Evolutionary conservation across 2,888 invertebrate species (phyloP), one percentile per base, ranked within the genome.

Genomic region (Amphipoea lucens): DNA sequence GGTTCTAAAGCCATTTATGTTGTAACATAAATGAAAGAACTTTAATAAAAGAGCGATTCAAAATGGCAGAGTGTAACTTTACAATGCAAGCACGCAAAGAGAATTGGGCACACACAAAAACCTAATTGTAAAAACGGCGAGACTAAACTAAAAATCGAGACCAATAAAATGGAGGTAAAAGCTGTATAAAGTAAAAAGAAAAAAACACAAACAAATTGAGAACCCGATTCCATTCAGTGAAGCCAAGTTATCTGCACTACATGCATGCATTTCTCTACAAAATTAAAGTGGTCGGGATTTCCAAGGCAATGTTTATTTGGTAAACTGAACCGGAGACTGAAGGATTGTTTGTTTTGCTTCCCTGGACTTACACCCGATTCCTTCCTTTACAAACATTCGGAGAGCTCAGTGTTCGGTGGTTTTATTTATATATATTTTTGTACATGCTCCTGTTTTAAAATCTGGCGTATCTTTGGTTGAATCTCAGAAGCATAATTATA

Each of bases 221-320:
- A 72, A 76, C 23, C 40, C 42, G 65, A 76, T 78, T 71, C 54
- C 67, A 68, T 82, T 69, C 68, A 76, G 63, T 62, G 48, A 7
- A 68, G 7, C 62, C 20, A 60, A 73, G 48, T 29, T 81, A 78
- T 81, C 63, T 78, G 60, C 51, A 78, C 6, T 71, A n/a, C 54
- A 69, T 79, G 71, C 68, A 76, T 76, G 71, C 65, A 85, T 79
- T 84, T 67, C 40, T 69, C 68, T 48, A 71, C 78, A 51, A 72
- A 74, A 85, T 85, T 74, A 72, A 85, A 85, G 76, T 79, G 74
- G 74, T 62, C 36, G 17, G 5, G n/a, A 36, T n/a, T 73, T 74
- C n/a, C 23, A 78, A 67, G 65, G 77, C 42, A 73, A 74, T 40
- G 65, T 82, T 67, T 78, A 51, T 85, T 78, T 68, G 29, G 82